phyloP scores from a whole-genome alignment of 2,797 vertebrate species.

The Notoglanidium macrostoma region DNA sequence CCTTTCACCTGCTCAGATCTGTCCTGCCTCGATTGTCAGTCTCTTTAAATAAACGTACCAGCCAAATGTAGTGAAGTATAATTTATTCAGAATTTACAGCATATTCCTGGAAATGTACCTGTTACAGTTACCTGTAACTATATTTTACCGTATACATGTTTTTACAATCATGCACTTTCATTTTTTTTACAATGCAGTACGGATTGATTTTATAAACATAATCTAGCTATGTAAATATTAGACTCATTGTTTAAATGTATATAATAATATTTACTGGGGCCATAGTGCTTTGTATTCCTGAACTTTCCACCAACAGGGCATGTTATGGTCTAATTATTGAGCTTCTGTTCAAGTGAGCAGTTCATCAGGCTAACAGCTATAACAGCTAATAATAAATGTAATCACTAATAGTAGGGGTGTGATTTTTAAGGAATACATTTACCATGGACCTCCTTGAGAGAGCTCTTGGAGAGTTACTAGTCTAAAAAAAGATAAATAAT shows the following conservation, averaged over 20 bases:
- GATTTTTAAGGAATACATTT: background rate
- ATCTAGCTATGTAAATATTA: background rate
- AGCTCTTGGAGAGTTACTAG: background rate
- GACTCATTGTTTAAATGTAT: background rate
- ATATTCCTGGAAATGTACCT: background rate
- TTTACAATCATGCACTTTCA: background rate
- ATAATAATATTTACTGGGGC: background rate
- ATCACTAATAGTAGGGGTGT: background rate
- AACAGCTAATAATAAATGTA: background rate
- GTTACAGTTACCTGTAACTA: background rate
- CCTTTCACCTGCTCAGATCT: background rate
- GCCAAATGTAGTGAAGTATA: background rate
- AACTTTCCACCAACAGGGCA: background rate
- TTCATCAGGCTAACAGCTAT: background rate
- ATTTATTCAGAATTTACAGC: background rate
- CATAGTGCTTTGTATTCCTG: background rate
- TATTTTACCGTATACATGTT: background rate
- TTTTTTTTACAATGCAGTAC: background rate
- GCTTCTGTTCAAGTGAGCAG: background rate
- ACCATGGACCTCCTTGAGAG: background rate
- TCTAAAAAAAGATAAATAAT: background rate
- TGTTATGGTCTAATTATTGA: background rate
- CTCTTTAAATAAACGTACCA: background rate
- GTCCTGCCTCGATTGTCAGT: background rate
- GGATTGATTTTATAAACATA: background rate